Percentiles rank a stretch among this genome's conserved stretches.
Conservation (phyloP, 2,113 vertebrate species). For the Catharus fuscescens region DNA sequence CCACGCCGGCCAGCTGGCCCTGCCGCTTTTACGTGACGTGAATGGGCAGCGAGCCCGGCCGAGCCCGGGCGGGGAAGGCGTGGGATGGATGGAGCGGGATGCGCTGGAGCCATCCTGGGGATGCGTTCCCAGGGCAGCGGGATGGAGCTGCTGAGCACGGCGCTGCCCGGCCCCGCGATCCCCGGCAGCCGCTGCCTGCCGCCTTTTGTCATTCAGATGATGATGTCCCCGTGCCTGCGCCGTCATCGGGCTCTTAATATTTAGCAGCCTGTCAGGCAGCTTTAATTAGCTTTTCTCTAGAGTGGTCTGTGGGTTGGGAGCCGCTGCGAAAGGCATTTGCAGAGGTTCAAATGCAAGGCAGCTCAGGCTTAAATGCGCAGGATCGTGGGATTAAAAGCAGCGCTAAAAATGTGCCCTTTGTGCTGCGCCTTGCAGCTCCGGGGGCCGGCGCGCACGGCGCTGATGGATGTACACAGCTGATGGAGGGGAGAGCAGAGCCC, state of each 20-base stretch:
- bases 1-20: neutral
- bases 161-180: neutral
- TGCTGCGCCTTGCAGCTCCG: conserved; percentile 25
- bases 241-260: conserved; percentile 3
- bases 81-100: neutral
- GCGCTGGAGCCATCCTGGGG: accelerated
- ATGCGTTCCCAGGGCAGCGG: neutral
- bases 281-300: conserved; percentile 42
- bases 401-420: conserved; percentile 59
- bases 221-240: neutral
- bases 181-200: neutral
- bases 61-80: neutral
- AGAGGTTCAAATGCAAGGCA: conserved; percentile 32
- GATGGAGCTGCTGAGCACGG: neutral
- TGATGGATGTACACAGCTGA: conserved; percentile 26
- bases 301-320: neutral
- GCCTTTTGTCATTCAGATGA: conserved; percentile 13
- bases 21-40: neutral
- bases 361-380: conserved; percentile 22
- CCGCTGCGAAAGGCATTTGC: neutral
- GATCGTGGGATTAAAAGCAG: conserved; percentile 54
- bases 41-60: neutral
- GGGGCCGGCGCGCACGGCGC: conserved; percentile 8
- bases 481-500: neutral
- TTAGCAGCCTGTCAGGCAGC: conserved; percentile 38